Evolutionary conservation across 2,888 invertebrate species (phyloP).

Genomic region (Hemistola chrysoprasaria): DNA sequence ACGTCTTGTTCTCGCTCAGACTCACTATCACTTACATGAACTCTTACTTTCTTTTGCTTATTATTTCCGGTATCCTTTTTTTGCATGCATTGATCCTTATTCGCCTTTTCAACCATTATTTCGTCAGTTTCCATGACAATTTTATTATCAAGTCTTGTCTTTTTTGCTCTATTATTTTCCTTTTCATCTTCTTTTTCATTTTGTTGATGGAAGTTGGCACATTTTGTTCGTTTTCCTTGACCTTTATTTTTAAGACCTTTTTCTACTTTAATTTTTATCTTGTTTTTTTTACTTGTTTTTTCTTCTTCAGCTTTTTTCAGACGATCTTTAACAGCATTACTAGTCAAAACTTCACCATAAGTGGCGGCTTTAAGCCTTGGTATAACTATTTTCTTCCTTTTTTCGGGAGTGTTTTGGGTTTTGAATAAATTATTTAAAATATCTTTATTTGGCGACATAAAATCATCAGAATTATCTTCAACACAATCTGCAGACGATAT

Average conservation of each 20-base stretch:
- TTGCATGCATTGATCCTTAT: background rate
- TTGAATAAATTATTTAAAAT: slow-evolving; percentile 2
- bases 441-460: slow-evolving; percentile 3
- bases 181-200: slow-evolving; percentile 1
- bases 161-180: slow-evolving; percentile 1
- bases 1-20: slow-evolving; percentile 4
- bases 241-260: no score
- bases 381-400: slow-evolving; percentile 1
- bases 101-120: background rate
- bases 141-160: background rate
- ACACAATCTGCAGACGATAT: background rate
- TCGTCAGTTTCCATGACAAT: background rate
- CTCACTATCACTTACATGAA: background rate
- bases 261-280: no score
- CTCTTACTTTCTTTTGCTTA: slow-evolving; percentile 1
- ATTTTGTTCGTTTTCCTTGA: no score
- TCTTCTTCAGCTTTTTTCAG: slow-evolving; percentile 2
- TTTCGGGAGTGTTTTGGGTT: no score
- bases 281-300: slow-evolving; percentile 1
- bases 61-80: background rate
- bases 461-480: slow-evolving; percentile 1
- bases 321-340: slow-evolving; percentile 1
- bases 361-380: slow-evolving; percentile 1
- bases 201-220: no score
- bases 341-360: slow-evolving; percentile 2